Evolutionary conservation across 2,113 vertebrate genomes (phyloP).

Genomic region (Campylomormyrus numenius): DNA sequence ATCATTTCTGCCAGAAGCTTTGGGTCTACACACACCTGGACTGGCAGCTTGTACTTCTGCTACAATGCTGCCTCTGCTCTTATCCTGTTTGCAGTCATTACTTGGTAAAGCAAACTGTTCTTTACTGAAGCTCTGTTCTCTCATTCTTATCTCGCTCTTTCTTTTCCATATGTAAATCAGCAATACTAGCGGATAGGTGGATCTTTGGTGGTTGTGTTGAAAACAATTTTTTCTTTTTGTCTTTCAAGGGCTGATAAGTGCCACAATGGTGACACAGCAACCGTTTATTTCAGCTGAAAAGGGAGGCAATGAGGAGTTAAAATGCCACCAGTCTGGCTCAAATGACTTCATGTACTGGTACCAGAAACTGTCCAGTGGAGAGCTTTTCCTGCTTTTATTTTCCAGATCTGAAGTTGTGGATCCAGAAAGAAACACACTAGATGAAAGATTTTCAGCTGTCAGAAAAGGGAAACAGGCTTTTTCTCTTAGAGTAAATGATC

Average conservation of each 20-base stretch:
- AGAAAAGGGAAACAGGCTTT: not conserved
- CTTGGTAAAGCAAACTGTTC: not conserved
- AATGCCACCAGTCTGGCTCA: not conserved
- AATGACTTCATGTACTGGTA: not conserved
- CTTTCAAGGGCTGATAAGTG: not conserved
- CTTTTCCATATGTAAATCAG: not conserved
- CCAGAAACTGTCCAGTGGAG: not conserved
- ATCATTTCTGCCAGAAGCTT: not conserved
- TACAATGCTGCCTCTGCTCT: not conserved
- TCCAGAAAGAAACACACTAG: not conserved
- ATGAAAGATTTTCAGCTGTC: not conserved
- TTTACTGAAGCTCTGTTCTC: not conserved
- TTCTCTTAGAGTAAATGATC: not conserved
- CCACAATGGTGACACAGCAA: not conserved
- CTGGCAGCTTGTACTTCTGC: not conserved
- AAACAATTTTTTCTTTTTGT: not conserved
- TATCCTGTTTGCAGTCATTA: not conserved
- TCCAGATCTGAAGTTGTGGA: not conserved
- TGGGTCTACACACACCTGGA: not conserved
- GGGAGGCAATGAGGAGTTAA: not conserved
- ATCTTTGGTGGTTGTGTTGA: not conserved
- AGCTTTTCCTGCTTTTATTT: not conserved
- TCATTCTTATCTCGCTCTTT: not conserved
- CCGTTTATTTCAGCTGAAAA: not conserved
- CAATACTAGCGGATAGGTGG: not conserved